A percentile compares a stretch with the other conserved stretches of the same genome.
Conservation (phyloP, 2,797 vertebrate species). For the Macroramphosus scolopax region DNA sequence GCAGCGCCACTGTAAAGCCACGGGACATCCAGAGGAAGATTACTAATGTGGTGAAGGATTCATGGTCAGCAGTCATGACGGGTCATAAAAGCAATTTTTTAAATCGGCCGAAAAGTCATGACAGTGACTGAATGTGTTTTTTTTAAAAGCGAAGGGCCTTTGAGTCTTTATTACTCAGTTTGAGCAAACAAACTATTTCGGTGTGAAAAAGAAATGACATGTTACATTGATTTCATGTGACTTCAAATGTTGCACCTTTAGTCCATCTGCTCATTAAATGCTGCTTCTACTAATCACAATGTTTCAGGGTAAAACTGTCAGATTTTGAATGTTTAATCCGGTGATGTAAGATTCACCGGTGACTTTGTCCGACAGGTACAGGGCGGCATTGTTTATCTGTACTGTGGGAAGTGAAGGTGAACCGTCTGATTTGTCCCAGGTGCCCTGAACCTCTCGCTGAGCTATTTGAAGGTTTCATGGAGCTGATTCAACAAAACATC, state of each 20-base stretch:
- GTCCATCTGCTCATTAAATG: no score
- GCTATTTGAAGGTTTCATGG: conserved; percentile 29
- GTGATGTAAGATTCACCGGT: neutral
- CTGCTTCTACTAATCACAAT: neutral
- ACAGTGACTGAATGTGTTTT: neutral
- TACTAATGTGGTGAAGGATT: conserved; percentile 16
- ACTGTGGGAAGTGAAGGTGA: conserved; percentile 15
- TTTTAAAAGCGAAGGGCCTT: conserved; percentile 3
- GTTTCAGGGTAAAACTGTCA: neutral
- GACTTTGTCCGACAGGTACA: neutral
- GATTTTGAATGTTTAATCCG: conserved; percentile 3
- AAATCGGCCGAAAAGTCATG: conserved; percentile 17
- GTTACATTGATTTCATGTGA: no score
- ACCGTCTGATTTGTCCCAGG: conserved; percentile 25
- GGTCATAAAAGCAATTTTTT: conserved; percentile 13
- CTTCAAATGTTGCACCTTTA: no score
- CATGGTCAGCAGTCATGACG: conserved; percentile 36
- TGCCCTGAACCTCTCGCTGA: conserved; percentile 18
- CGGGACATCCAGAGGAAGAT: conserved; percentile 15
- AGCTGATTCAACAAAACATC: conserved; percentile 30
- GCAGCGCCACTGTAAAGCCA: conserved; percentile 26
- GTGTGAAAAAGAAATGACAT: no score
- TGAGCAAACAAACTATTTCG: conserved; percentile 6
- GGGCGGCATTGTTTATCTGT: neutral
- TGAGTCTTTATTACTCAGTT: neutral